phyloP scores from a whole-genome alignment of 2,888 invertebrate species.

The Morinoia aosen region DNA sequence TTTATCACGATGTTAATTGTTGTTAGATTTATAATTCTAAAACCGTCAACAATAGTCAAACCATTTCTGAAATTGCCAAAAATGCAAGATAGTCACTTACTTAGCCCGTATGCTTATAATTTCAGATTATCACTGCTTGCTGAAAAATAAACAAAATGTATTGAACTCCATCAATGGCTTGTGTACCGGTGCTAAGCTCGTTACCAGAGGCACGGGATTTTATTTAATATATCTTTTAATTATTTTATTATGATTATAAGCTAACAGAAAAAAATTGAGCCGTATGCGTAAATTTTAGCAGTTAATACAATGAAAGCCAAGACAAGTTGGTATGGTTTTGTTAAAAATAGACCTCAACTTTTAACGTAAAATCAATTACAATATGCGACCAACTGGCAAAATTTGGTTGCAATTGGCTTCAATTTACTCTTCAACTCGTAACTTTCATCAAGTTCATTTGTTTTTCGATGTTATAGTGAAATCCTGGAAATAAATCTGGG shows the following conservation, averaged over 20 bases:
- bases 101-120: not conserved
- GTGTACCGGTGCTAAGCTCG: not conserved
- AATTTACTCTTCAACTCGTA: not conserved
- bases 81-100: not conserved
- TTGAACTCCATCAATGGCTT: not conserved
- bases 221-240: not conserved
- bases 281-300: not conserved
- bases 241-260: not conserved
- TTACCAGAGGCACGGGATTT: conserved; percentile 17
- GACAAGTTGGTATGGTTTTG: too few species aligned
- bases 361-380: too few species aligned
- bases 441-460: not conserved
- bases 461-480: not conserved
- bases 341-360: too few species aligned
- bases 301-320: not conserved
- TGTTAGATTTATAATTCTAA: conserved; percentile 14
- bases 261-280: not conserved
- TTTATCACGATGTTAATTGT: not conserved
- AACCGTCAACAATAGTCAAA: not conserved
- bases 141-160: not conserved
- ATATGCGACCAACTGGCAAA: too few species aligned
- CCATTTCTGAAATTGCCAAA: not conserved
- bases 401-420: too few species aligned
- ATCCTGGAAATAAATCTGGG: not conserved
- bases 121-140: not conserved